Percentiles rank a stretch among this genome's conserved stretches.
Evolutionary conservation across 2,113 vertebrate genomes (phyloP).

Genomic region (Petaurus breviceps): DNA sequence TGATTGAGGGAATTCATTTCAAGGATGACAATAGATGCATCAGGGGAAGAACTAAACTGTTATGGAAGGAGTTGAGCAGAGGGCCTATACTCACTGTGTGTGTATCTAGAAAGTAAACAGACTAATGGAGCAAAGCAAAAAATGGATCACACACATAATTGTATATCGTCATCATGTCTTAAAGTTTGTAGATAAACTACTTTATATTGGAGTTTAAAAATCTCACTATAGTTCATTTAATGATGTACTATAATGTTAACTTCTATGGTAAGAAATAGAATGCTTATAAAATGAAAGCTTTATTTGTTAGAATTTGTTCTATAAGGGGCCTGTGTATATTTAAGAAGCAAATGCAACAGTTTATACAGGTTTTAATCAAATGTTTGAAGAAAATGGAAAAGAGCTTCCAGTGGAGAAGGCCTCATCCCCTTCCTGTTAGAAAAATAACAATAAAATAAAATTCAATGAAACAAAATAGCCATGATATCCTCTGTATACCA

Average conservation of each 20-base stretch:
- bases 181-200: neutral
- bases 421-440: neutral
- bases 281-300: neutral
- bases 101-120: slow-evolving; percentile 21
- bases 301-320: neutral
- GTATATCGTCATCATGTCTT: neutral
- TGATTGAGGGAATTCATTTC: slow-evolving; percentile 10
- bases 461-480: neutral
- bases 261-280: neutral
- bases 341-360: neutral
- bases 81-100: neutral
- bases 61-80: slow-evolving; percentile 20
- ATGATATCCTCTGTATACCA: neutral
- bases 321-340: neutral
- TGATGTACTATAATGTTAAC: neutral
- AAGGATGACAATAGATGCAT: neutral
- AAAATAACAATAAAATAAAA: neutral
- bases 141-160: neutral
- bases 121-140: slow-evolving; percentile 1
- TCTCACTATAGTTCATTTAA: neutral
- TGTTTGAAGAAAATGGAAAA: neutral
- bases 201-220: neutral
- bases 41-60: neutral
- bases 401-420: neutral
- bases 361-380: neutral